Evolutionary conservation across 2,113 vertebrate genomes (phyloP).

Genomic region (Solenodon paradoxus): DNA sequence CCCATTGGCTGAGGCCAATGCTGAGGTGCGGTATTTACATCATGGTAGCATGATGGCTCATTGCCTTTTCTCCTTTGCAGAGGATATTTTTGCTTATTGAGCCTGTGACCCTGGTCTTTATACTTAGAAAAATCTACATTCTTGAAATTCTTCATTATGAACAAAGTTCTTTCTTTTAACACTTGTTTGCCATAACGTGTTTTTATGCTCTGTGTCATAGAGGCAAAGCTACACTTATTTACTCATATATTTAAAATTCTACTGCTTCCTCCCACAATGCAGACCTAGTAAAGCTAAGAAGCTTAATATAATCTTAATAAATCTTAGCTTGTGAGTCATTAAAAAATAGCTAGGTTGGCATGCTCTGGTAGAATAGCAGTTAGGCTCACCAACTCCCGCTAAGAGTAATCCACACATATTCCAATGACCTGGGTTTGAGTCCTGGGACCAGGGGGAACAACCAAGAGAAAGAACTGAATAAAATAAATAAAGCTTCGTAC

Average conservation of each 20-base stretch:
- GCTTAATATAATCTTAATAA: not conserved
- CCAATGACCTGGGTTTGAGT: too few relatives aligned
- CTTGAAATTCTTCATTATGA: not conserved
- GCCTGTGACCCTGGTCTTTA: not conserved
- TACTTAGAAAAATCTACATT: not conserved
- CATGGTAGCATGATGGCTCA: not conserved
- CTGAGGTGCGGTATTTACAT: not conserved
- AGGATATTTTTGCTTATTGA: not conserved
- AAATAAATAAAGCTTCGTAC: too few relatives aligned
- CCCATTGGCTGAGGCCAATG: not conserved
- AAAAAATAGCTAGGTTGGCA: too few relatives aligned
- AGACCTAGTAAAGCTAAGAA: not conserved
- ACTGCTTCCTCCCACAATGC: not conserved
- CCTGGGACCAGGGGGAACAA: too few relatives aligned
- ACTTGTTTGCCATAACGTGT: not conserved
- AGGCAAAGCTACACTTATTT: too few relatives aligned
- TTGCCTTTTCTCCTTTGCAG: not conserved
- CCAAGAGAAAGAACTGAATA: too few relatives aligned
- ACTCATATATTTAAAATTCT: not conserved
- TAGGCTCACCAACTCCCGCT: too few relatives aligned
- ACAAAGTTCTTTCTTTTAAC: not conserved
- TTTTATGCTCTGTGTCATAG: not conserved
- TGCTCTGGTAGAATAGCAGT: too few relatives aligned
- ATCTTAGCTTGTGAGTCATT: not conserved
- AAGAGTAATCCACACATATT: too few relatives aligned